Base-by-base conservation (phyloP, 2,113 vertebrate genomes). In the Protomyctophum bolini region DNA sequence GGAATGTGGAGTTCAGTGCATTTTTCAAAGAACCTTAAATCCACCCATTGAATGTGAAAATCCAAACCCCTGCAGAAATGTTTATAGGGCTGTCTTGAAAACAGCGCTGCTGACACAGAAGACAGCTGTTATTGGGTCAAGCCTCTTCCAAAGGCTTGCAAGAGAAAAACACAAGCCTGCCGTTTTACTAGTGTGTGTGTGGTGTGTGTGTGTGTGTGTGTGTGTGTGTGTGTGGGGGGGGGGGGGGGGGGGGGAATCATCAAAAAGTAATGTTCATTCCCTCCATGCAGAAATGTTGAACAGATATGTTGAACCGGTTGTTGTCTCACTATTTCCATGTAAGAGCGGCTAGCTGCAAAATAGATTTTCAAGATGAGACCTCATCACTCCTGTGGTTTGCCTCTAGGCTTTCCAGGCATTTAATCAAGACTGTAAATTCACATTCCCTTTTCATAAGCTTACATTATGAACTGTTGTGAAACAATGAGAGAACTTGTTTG, bases 41-140 rank as follows among this genome's bases (percentile, higher is more conserved):
- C 63, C 70, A 48, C 51, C 52, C 49, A 10, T 63, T 5, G 49
- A 60, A 66, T 75, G 67, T 72, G 10, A 66, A 85, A 81, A 48
- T 59, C 63, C 71, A 67, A 76, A 72, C 63, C 75, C 57, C 58
- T 51, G 63, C 77, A 83, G 83, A 83, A 81, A 76, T 79, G 72
- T 86, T 83, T 81, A 64, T 76, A 51, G 75, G 76, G 56, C 72
- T 65, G 59, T 51, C 56, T 51, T 75, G 77, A 77, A 76, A 83
- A 80, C 79, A 82, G 62, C 73, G 58, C 48, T 28, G 63, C 82
- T 81, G 76, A 82, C 82, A 79, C 74, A 51, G 56, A 56, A 73
- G 72, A 79, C 80, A 85, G 73, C 86, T 85, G 86, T 71, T 83
- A 52, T 77, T 79, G 68, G 72, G 54, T 58, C 54, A 0, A 66